Evolutionary conservation across 1,140 invertebrate species (phyloP), one percentile per base, ranked within the genome.

Genomic region (Heliconius melpomene): DNA sequence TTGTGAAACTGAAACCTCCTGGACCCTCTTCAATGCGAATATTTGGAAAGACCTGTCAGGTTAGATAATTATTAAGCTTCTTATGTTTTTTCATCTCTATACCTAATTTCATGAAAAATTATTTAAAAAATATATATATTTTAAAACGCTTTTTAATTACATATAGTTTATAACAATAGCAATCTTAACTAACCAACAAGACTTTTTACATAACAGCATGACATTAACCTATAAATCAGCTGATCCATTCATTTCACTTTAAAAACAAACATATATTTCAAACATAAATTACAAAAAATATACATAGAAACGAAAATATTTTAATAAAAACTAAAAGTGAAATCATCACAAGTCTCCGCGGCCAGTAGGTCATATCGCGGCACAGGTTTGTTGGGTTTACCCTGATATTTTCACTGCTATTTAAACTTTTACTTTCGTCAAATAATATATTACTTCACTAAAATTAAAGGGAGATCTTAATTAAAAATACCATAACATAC

Each of bases 1-100:
- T 95, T 95, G 95, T 95, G 94, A 95, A 95, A 94, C 95, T 95
- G 84, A 96, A 96, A 95, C 93, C 94, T 84, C 91, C 94, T 83
- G 95, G 94, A 93, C 92, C 95, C 90, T 92, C 94, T 84, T 95
- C 94, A 81, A 89, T 94, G 85, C 88, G 94, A 87, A 95, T 94
- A 93, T 93, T 95, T 89, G 93, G 94, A 90, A 92, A 93, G 88
- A 95, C 94, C 81, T 95, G 93, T 91, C 94, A 95, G 94, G 95
- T 95, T 91, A 95, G 94, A 89, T 80, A 86, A 86, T 70, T 79
- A 81, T 72, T 84, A 57, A 84, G 20, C 18, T 72, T 71, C 32
- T 57, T 29, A 26, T 13, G 8, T 23, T 66, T 29, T 66, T 26
- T 66, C 26, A 26, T 29, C 11, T 23, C 9, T 9, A 66, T 29